A percentile compares a stretch with the other conserved stretches of the same genome.
Evolutionary conservation across 2,797 vertebrate genomes (phyloP).

Genomic region (Microcaecilia unicolor): DNA sequence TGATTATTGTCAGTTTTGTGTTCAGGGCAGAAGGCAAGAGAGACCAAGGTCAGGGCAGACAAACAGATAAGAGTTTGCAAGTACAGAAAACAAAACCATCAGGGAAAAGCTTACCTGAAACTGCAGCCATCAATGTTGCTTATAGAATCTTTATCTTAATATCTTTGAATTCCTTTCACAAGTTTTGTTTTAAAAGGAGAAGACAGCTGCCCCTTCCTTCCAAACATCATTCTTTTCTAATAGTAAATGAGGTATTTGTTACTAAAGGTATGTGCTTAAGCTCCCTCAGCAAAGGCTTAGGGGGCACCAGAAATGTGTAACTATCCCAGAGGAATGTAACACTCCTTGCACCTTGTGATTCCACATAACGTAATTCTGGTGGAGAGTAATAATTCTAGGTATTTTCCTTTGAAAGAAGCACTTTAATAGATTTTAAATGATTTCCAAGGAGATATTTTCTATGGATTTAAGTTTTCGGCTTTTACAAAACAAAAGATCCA

Average conservation of each 20-base stretch:
- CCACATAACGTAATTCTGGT: slow-evolving; percentile 20
- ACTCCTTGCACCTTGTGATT: slow-evolving; percentile 39
- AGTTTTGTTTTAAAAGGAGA: no score
- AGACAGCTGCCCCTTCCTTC: slow-evolving; percentile 9
- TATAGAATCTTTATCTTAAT: background rate
- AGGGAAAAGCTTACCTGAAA: background rate
- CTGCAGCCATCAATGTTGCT: background rate
- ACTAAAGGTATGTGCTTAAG: slow-evolving; percentile 33
- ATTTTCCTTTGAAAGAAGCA: slow-evolving; percentile 6
- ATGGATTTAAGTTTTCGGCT: no score
- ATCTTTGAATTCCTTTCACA: no score
- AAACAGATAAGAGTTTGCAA: background rate
- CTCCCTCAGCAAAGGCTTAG: slow-evolving; percentile 38
- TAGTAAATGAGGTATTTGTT: slow-evolving; percentile 34
- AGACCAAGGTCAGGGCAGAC: no score
- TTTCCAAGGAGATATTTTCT: slow-evolving; percentile 1
- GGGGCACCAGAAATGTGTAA: no score
- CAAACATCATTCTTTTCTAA: no score
- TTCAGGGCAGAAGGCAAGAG: no score
- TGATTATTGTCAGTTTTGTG: no score
- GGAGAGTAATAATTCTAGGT: background rate
- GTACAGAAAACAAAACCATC: background rate
- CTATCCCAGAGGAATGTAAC: slow-evolving; percentile 47
- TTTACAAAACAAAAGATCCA: no score
- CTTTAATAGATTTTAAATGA: slow-evolving; percentile 10